phyloP scores from a whole-genome alignment of 2,113 vertebrate genomes.

The Halichoerus grypus region DNA sequence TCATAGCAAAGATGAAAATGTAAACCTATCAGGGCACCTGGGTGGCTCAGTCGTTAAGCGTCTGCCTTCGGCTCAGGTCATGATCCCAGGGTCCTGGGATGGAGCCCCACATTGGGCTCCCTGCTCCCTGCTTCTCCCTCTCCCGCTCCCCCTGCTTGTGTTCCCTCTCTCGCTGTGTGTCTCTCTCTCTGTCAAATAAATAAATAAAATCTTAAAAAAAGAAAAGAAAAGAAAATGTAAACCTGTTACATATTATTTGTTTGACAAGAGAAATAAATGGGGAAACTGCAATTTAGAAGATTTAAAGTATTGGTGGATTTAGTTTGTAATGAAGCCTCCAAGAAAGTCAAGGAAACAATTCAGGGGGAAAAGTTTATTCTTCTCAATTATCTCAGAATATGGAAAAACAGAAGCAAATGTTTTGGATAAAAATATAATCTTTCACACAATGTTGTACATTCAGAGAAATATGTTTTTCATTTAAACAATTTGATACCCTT shows the following conservation, averaged over 20 bases:
- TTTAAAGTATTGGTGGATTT: not conserved
- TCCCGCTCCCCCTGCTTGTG: no score
- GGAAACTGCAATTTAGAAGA: not conserved
- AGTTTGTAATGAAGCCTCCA: not conserved
- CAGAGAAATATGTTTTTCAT: not conserved
- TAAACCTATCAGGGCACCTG: not conserved
- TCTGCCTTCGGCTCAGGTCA: no score
- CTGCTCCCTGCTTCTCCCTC: no score
- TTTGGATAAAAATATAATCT: not conserved
- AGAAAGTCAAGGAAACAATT: not conserved
- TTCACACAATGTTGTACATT: not conserved
- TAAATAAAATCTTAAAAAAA: no score
- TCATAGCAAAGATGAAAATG: not conserved
- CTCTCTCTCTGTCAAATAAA: no score
- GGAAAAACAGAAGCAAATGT: not conserved
- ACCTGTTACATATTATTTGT: not conserved
- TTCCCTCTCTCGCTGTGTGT: no score
- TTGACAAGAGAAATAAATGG: not conserved
- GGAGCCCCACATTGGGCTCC: no score
- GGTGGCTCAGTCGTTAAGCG: no score
- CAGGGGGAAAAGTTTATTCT: not conserved
- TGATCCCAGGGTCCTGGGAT: no score
- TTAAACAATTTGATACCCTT: not conserved
- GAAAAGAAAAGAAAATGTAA: not conserved
- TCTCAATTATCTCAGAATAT: not conserved